Evolutionary conservation across 2,888 invertebrate species (phyloP).

Genomic region (Ceriagrion tenellum): DNA sequence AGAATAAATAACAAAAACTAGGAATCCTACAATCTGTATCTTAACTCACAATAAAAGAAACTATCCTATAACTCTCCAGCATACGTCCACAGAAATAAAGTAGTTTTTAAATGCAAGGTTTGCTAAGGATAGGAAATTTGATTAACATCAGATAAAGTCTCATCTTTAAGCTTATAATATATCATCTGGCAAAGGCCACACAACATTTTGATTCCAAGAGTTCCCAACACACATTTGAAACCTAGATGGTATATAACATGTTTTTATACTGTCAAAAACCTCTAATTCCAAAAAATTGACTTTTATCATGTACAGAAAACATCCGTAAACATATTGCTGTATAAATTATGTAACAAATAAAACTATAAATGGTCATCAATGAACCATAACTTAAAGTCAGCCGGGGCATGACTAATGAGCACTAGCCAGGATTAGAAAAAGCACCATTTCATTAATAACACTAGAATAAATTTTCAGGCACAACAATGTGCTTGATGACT

Average conservation of each 20-base stretch:
- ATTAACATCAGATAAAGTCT: too few relatives aligned
- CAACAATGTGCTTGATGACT: neutral
- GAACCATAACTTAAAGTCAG: neutral
- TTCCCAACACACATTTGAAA: too few relatives aligned
- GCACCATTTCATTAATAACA: neutral
- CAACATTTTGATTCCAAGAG: too few relatives aligned
- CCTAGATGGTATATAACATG: neutral
- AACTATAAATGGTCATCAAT: neutral
- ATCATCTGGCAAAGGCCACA: too few relatives aligned
- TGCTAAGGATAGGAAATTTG: too few relatives aligned
- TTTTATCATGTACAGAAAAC: neutral
- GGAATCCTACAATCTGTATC: too few relatives aligned
- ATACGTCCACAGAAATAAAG: too few relatives aligned
- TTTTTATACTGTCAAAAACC: neutral
- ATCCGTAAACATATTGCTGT: neutral
- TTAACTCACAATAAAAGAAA: too few relatives aligned
- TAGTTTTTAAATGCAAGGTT: too few relatives aligned
- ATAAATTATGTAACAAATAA: neutral
- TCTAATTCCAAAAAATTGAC: neutral
- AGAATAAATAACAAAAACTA: too few relatives aligned
- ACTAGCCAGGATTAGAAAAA: neutral
- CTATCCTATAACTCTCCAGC: too few relatives aligned
- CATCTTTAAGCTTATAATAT: too few relatives aligned
- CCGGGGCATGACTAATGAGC: neutral
- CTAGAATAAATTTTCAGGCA: neutral